Evolutionary conservation across 2,113 vertebrate species (phyloP), one percentile per base, ranked within the genome.

Genomic region (Engraulis encrasicolus): DNA sequence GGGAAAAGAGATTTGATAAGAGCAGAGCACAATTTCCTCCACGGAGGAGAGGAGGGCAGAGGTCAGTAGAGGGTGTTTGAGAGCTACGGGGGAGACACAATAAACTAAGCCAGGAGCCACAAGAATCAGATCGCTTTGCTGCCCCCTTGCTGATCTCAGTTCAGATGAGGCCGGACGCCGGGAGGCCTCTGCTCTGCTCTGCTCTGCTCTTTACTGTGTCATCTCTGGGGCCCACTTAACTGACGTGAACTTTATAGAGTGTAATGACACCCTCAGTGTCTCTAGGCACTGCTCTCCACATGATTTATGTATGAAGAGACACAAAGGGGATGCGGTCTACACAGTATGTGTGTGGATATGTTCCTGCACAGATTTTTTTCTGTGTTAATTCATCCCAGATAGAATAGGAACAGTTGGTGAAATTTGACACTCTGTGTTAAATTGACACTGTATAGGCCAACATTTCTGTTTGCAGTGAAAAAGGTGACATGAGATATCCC

Each of bases 171-270:
- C 34, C 14, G 66, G 27, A 74, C 34, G 66, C 27, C 66, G 27
- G 34, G 66, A 1, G 66, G 66, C 66, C 66, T 14, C 66, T 74
- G 66, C n/a, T n/a, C n/a, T n/a, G n/a, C 66, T 14, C 66, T 74
- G 66, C n/a, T n/a, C n/a, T n/a, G n/a, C 31, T 74, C n/a, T n/a
- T 23, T 66, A 66, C 58, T 27, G 23, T 66, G 58, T 31, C 58
- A 66, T 66, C 58, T 27, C n/a, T 9, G n/a, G 19, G 52, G 20
- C 90, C 20, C 58, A 66, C 58, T 27, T 23, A 23, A 27, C 6
- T 23, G 6, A 23, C 9, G 58, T 66, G 7, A 27, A 23, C n/a
- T 31, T 23, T 23, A 66, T 23, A 2, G 58, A 27, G 58, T 12
- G 23, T 71, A 71, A 71, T 23, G 27, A 15, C 34, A 74, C 66